These are phyloP conservation scores for Aphis gossypii DNA, from an alignment of 1,140 invertebrate species.

Conservation along the genomic window DNA sequence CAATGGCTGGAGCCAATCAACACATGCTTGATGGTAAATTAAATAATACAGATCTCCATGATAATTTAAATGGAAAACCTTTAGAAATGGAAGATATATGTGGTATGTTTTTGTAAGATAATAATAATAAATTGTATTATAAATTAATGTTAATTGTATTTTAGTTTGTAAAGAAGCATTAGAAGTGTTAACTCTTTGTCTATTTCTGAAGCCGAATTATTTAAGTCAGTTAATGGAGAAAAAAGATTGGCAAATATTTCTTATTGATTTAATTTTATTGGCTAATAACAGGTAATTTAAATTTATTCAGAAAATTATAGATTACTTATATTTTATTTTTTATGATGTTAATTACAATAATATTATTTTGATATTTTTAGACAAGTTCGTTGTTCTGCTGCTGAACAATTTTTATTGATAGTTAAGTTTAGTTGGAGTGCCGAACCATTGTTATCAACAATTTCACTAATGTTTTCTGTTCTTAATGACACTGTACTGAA, in stretches of 20 bases:
- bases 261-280: slow-evolving; percentile 87
- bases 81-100: slow-evolving; percentile 68
- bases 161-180: slow-evolving; percentile 88
- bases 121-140: slow-evolving; percentile 16
- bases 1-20: slow-evolving; percentile 75
- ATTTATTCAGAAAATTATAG: neutral
- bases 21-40: slow-evolving; percentile 64
- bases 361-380: slow-evolving; percentile 62
- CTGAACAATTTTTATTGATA: slow-evolving; percentile 84
- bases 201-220: slow-evolving; percentile 79
- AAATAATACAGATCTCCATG: slow-evolving; percentile 57
- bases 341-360: neutral
- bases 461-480: slow-evolving; percentile 79
- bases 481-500: slow-evolving; percentile 75
- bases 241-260: slow-evolving; percentile 83
- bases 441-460: slow-evolving; percentile 74
- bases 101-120: slow-evolving; percentile 62
- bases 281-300: slow-evolving; percentile 66
- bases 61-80: slow-evolving; percentile 58
- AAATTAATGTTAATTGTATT: slow-evolving; percentile 50
- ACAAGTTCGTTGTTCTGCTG: slow-evolving; percentile 75
- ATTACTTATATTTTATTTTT: slow-evolving; percentile 24
- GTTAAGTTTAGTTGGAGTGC: slow-evolving; percentile 74
- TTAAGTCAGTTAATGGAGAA: slow-evolving; percentile 77
- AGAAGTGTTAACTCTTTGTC: slow-evolving; percentile 87